These are phyloP conservation scores for Antheraea pernyi DNA, from an alignment of 1,140 invertebrate genomes.

Conservation along the genomic window DNA sequence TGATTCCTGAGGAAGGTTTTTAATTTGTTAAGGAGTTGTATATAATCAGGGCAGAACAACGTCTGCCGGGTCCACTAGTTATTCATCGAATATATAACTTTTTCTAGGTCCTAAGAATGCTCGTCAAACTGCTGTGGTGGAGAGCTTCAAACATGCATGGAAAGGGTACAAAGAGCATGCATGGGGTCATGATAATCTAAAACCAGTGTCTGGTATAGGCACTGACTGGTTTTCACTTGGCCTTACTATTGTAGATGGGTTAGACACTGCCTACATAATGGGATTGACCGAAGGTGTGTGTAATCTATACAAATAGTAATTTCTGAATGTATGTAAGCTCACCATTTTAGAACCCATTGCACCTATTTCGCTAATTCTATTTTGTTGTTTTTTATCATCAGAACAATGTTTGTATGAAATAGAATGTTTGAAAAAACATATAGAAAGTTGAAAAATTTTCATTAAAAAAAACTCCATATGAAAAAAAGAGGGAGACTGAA, in stretches of 20 bases:
- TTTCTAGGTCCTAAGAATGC: conserved; percentile 86
- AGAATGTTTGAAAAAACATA: too few relatives aligned
- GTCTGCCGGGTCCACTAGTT: too few relatives aligned
- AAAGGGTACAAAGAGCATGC: conserved; percentile 93
- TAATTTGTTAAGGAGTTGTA: too few relatives aligned
- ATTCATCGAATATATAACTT: not conserved
- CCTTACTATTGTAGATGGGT: conserved; percentile 93
- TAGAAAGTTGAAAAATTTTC: too few relatives aligned
- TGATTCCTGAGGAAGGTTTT: too few relatives aligned
- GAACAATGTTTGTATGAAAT: too few relatives aligned
- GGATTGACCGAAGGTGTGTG: conserved; percentile 89
- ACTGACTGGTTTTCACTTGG: conserved; percentile 96
- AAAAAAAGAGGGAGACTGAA: too few relatives aligned
- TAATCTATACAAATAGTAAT: not conserved
- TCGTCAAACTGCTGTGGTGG: conserved; percentile 89
- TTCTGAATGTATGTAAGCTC: not conserved
- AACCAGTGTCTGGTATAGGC: conserved; percentile 89
- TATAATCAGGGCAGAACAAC: too few relatives aligned
- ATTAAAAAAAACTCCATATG: too few relatives aligned
- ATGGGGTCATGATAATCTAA: conserved; percentile 97
- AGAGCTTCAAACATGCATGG: conserved; percentile 95
- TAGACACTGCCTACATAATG: conserved; percentile 97
- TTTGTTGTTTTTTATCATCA: too few relatives aligned
- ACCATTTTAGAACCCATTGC: too few relatives aligned
- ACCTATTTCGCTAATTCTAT: too few relatives aligned